phyloP scores from a whole-genome alignment of 2,113 vertebrate species.

The Centropus unirufus region DNA sequence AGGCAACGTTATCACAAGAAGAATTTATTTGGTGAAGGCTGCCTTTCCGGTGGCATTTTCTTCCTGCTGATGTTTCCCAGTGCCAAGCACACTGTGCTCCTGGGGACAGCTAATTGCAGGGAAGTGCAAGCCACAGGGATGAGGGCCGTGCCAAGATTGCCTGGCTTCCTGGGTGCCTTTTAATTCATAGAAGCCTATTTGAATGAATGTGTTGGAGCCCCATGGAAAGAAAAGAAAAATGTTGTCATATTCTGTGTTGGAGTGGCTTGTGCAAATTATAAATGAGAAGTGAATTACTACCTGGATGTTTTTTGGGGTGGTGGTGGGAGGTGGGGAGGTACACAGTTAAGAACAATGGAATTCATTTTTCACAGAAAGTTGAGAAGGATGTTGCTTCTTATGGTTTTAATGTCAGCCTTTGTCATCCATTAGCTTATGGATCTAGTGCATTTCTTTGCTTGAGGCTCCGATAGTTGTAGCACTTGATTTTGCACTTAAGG shows the following conservation, averaged over 20 bases:
- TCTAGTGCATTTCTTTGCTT: background rate
- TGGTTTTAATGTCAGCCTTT: background rate
- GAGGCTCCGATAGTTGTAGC: background rate
- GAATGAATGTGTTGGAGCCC: background rate
- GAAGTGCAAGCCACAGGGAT: background rate
- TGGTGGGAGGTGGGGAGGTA: too few species aligned
- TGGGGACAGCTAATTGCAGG: background rate
- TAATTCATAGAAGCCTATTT: background rate
- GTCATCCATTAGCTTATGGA: background rate
- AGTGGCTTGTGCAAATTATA: background rate
- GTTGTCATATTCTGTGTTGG: background rate
- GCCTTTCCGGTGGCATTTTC: background rate
- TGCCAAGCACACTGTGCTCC: background rate
- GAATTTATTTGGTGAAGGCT: background rate
- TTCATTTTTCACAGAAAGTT: background rate
- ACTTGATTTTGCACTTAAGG: constrained; percentile 3
- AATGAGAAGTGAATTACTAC: background rate
- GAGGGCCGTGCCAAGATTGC: background rate
- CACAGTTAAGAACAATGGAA: background rate
- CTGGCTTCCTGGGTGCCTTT: background rate
- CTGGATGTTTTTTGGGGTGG: background rate
- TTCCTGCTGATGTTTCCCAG: constrained; percentile 1
- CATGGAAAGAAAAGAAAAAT: background rate
- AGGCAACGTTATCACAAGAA: background rate
- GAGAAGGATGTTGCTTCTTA: background rate